These are phyloP conservation scores for Wiebesia pumilae DNA, from an alignment of 1,140 invertebrate species.

Conservation along the genomic window DNA sequence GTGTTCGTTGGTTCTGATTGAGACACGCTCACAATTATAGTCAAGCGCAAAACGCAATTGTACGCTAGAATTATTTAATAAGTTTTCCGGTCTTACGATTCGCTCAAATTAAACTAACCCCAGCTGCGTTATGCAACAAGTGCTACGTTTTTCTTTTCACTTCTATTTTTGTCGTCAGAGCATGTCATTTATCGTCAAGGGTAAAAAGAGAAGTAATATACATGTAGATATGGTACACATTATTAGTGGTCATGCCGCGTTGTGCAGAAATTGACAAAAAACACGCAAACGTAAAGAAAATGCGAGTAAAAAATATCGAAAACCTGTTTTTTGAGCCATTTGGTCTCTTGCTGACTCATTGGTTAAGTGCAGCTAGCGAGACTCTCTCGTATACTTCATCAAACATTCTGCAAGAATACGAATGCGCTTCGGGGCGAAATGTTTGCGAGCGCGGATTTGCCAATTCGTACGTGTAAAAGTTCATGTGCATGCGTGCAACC, in stretches of 20 bases:
- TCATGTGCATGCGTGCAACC: background rate
- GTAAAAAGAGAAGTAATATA: background rate
- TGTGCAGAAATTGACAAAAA: background rate
- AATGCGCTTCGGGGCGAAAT: background rate
- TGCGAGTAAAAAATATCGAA: constrained; percentile 43
- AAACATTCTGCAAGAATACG: constrained; percentile 16
- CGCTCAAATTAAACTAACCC: background rate
- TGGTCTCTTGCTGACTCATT: background rate
- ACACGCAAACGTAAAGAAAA: constrained; percentile 24
- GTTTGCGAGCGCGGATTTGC: background rate
- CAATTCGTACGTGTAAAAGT: background rate
- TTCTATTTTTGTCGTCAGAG: background rate
- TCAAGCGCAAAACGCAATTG: constrained; percentile 3
- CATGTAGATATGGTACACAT: background rate
- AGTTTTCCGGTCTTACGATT: constrained; percentile 1
- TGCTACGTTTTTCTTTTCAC: background rate
- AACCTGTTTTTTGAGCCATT: constrained; percentile 47
- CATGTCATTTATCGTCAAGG: background rate
- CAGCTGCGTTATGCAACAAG: background rate
- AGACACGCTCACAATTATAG: background rate
- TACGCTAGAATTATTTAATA: constrained; percentile 38
- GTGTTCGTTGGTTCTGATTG: background rate
- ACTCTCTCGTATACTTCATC: background rate
- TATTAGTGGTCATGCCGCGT: background rate
- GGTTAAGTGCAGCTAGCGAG: background rate